A percentile compares a stretch with the other conserved stretches of the same genome.
Conservation (phyloP, 2,888 invertebrate genomes). For the Brachyptera risi region DNA sequence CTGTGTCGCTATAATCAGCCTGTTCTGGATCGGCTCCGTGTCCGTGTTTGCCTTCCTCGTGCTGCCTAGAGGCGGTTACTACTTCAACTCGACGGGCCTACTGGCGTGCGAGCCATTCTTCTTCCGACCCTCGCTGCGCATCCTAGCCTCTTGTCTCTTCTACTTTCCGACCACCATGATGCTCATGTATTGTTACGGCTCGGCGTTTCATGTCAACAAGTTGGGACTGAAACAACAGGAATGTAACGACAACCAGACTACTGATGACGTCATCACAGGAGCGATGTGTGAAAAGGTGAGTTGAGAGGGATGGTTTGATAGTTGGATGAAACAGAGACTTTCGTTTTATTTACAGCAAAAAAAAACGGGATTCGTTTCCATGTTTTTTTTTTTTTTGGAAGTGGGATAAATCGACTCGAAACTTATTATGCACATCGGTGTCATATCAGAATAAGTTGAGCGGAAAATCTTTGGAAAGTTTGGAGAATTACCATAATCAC, state of each 20-base stretch:
- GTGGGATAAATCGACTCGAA: no score
- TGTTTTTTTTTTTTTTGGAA: no score
- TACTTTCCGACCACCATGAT: slow-evolving; percentile 91
- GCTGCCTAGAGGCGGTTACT: slow-evolving; percentile 79
- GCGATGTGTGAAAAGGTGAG: no score
- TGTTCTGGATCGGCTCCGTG: slow-evolving; percentile 81
- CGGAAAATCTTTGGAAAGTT: no score
- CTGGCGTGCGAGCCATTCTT: slow-evolving; percentile 87
- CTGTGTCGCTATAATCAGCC: slow-evolving; percentile 77
- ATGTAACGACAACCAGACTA: not conserved
- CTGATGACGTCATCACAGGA: no score
- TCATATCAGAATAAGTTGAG: no score
- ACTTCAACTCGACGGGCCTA: slow-evolving; percentile 80
- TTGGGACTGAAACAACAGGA: slow-evolving; percentile 57
- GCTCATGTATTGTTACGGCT: slow-evolving; percentile 87
- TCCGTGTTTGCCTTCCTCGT: slow-evolving; percentile 79
- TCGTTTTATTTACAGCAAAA: no score
- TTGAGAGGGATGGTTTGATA: no score
- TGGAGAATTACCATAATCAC: no score
- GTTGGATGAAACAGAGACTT: no score
- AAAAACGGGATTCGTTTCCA: no score
- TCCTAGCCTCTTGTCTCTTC: slow-evolving; percentile 80
- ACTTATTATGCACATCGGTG: no score
- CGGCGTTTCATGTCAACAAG: slow-evolving; percentile 84
- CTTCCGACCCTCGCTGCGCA: slow-evolving; percentile 67